A percentile compares a stretch with the other conserved stretches of the same genome.
Evolutionary conservation across 1,140 invertebrate genomes (phyloP).

Genomic region (Globodera rostochiensis): DNA sequence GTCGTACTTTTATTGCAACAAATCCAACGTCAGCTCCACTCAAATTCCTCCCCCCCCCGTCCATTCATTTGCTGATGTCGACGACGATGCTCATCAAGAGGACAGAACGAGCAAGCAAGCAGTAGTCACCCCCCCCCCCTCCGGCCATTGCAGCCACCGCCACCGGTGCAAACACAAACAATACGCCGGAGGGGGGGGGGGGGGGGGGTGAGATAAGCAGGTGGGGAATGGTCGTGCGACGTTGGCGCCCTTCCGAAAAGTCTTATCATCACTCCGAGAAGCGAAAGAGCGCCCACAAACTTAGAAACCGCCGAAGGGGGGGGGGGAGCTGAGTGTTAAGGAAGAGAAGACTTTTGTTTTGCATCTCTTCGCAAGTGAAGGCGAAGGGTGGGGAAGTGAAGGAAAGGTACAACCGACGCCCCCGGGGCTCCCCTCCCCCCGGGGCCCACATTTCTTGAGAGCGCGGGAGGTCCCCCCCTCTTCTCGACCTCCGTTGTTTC

Average conservation of each 20-base stretch:
- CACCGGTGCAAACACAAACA: neutral
- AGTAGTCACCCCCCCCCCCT: too few relatives aligned
- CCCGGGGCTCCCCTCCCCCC: too few relatives aligned
- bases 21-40: too few relatives aligned
- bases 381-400: too few relatives aligned
- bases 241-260: constrained; percentile 20
- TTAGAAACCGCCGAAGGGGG: neutral
- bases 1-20: too few relatives aligned
- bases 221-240: constrained; percentile 18
- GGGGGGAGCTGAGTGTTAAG: neutral
- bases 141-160: too few relatives aligned
- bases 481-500: neutral
- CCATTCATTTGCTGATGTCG: too few relatives aligned
- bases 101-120: too few relatives aligned
- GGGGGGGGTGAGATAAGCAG: neutral
- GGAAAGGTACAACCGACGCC: too few relatives aligned
- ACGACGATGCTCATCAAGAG: too few relatives aligned
- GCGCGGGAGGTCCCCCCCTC: neutral
- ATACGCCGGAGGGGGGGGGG: neutral
- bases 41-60: too few relatives aligned
- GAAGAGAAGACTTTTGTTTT: neutral
- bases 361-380: neutral
- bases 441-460: neutral
- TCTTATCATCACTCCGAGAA: constrained; percentile 5
- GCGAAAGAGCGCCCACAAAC: neutral